A percentile compares a stretch with the other conserved stretches of the same genome.
These are phyloP conservation scores for Neomicropteryx cornuta DNA, from an alignment of 1,140 invertebrate species.

Conservation along the genomic window DNA sequence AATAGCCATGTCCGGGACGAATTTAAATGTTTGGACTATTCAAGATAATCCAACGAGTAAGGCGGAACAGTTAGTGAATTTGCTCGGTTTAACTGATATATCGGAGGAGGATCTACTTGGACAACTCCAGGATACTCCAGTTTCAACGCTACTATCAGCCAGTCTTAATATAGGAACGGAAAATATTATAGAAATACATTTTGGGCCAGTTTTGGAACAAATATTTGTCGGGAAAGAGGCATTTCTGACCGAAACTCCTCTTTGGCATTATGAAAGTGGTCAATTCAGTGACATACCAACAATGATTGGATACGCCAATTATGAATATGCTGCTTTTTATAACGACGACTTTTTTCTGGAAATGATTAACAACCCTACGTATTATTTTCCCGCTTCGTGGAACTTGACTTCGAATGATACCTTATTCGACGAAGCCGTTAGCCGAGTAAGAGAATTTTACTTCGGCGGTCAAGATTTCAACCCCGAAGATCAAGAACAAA, in stretches of 20 bases:
- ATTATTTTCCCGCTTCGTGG: no score
- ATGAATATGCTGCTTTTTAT: no score
- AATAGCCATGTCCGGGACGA: constrained; percentile 48
- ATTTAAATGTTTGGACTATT: constrained; percentile 40
- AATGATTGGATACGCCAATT: no score
- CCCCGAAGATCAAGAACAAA: constrained; percentile 23
- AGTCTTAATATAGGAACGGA: constrained; percentile 30
- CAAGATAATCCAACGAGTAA: constrained; percentile 25
- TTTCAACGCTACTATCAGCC: constrained; percentile 25
- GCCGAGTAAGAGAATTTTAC: constrained; percentile 34
- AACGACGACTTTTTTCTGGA: no score
- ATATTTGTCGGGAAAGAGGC: no score
- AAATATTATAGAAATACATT: constrained; percentile 29
- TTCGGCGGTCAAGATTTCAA: constrained; percentile 25
- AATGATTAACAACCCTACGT: no score
- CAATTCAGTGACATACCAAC: no score
- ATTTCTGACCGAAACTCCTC: no score
- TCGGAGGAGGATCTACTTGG: constrained; percentile 13
- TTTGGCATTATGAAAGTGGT: no score
- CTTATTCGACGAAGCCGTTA: constrained; percentile 19
- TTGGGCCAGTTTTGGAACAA: no score
- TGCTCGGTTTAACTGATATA: no score
- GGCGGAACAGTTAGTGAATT: constrained; percentile 23
- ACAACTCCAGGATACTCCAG: constrained; percentile 29
- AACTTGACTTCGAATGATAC: no score